These are phyloP conservation scores for Etheostoma spectabile DNA, from an alignment of 2,113 vertebrate species.

Conservation along the genomic window DNA sequence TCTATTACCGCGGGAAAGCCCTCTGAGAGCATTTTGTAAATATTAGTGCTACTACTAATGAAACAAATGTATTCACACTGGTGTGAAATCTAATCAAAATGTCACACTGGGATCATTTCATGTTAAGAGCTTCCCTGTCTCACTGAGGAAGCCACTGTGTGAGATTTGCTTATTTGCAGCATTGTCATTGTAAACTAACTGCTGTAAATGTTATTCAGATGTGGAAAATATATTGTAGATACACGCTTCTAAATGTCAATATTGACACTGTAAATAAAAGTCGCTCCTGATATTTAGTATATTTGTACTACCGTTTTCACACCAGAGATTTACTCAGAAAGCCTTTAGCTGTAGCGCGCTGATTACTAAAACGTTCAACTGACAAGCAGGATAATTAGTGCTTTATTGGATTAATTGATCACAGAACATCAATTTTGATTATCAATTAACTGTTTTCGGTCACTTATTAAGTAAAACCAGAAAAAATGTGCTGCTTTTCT, in stretches of 20 bases:
- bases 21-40: constrained; percentile 45
- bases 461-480: not conserved
- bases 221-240: not conserved
- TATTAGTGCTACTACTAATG: constrained; percentile 24
- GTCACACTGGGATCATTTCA: constrained; percentile 44
- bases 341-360: not conserved
- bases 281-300: not conserved
- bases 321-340: not conserved
- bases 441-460: not conserved
- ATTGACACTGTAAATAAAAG: not conserved
- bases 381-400: not conserved
- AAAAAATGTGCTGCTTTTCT: not conserved
- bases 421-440: not conserved
- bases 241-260: constrained; percentile 5
- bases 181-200: not conserved
- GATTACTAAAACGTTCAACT: not conserved
- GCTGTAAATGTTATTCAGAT: constrained; percentile 1
- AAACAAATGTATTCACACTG: constrained; percentile 44
- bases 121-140: constrained; percentile 36
- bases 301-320: not conserved
- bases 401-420: not conserved
- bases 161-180: constrained; percentile 3
- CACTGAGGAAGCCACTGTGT: not conserved
- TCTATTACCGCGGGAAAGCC: not conserved
- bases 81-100: constrained; percentile 54